Percentiles rank a stretch among this genome's conserved stretches.
These are phyloP conservation scores for Coenonympha glycerion DNA, from an alignment of 2,888 invertebrate genomes.

Conservation along the genomic window DNA sequence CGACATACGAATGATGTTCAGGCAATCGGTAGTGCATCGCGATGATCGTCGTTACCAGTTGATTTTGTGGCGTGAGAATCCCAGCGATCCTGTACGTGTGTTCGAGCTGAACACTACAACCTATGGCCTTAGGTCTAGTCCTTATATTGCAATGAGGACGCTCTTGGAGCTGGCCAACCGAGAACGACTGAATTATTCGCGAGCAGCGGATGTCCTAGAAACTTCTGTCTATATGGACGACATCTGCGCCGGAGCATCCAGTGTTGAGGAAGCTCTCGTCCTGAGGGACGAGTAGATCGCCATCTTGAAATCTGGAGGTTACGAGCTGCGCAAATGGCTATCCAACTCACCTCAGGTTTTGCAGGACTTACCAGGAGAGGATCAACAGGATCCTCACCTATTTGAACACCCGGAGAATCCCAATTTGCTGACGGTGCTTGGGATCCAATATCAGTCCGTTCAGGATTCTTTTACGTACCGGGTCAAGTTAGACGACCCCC, in stretches of 20 bases:
- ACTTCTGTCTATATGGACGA: not conserved
- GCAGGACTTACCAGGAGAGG: no score
- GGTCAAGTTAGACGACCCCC: not conserved
- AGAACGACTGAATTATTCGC: not conserved
- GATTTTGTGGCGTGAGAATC: not conserved
- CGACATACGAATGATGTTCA: no score
- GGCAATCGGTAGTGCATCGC: no score
- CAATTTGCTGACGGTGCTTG: no score
- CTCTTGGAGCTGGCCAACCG: no score
- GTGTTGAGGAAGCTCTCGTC: not conserved
- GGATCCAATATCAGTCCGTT: no score
- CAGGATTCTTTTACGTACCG: no score
- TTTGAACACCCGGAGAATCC: no score
- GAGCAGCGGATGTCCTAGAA: not conserved
- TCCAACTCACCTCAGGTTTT: no score
- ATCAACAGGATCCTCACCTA: no score
- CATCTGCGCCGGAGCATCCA: not conserved
- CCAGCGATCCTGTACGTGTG: not conserved
- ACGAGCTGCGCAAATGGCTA: no score
- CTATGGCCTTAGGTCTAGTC: not conserved
- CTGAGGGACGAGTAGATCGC: not conserved
- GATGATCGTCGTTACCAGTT: constrained; percentile 4
- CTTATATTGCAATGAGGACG: no score
- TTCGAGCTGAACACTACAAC: not conserved
- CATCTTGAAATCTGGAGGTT: not conserved